Evolutionary conservation across 2,888 invertebrate species (phyloP).

Genomic region (Drosophila hamatofila): DNA sequence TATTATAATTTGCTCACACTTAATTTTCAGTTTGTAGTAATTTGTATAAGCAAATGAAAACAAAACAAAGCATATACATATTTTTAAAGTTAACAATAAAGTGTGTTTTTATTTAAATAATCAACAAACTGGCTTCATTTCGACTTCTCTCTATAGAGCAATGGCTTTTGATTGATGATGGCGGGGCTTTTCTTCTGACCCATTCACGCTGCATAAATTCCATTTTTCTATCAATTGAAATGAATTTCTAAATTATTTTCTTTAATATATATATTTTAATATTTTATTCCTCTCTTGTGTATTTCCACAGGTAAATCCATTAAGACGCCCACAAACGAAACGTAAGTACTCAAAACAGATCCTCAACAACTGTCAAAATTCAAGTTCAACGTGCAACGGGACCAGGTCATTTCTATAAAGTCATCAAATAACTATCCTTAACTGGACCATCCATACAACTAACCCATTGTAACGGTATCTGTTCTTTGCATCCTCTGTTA

Average conservation of each 20-base stretch:
- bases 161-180: conserved; percentile 48
- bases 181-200: conserved; percentile 4
- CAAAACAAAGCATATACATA: conserved; percentile 14
- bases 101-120: conserved; percentile 59
- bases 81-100: conserved; percentile 60
- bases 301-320: conserved; percentile 82
- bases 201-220: conserved; percentile 30
- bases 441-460: conserved; percentile 39
- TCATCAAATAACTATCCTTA: conserved; percentile 34
- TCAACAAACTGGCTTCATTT: conserved; percentile 20
- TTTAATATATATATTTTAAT: conserved; percentile 9
- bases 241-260: neutral
- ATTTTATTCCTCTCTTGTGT: neutral
- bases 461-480: conserved; percentile 66
- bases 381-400: conserved; percentile 60
- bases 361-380: conserved; percentile 57
- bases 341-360: conserved; percentile 79
- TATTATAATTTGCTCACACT: conserved; percentile 49
- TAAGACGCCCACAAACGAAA: conserved; percentile 84
- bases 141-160: neutral
- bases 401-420: conserved; percentile 38
- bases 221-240: neutral
- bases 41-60: conserved; percentile 60
- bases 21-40: conserved; percentile 58
- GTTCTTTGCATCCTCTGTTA: conserved; percentile 35